Evolutionary conservation across 2,113 vertebrate genomes (phyloP).

Genomic region (cattle (Bos taurus)): ARS-UCD2.0 NC_037348.1:14606001-14606500

Average conservation of each 20-base stretch:
- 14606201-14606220: conserved; percentile 52
- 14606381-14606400: not conserved
- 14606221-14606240: conserved; percentile 31
- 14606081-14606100: not conserved
- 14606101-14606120: not conserved
- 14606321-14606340: conserved; percentile 39
- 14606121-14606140: not conserved
- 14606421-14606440: rapidly evolving
- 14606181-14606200: conserved; percentile 48
- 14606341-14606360: conserved; percentile 1
- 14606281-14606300: conserved; percentile 48
- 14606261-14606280: conserved; percentile 47
- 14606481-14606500: not conserved
- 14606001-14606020: not conserved
- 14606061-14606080: not conserved
- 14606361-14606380: not conserved
- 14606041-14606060: not conserved
- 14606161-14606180: conserved; percentile 50
- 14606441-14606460: not conserved
- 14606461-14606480: rapidly evolving
- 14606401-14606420: rapidly evolving
- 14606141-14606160: conserved; percentile 20
- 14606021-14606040: not conserved
- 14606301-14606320: conserved; percentile 62
- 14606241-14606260: conserved; percentile 46